Conservation (phyloP, 2,797 vertebrate genomes). For the Enteromius afrohamiltoni region DNA sequence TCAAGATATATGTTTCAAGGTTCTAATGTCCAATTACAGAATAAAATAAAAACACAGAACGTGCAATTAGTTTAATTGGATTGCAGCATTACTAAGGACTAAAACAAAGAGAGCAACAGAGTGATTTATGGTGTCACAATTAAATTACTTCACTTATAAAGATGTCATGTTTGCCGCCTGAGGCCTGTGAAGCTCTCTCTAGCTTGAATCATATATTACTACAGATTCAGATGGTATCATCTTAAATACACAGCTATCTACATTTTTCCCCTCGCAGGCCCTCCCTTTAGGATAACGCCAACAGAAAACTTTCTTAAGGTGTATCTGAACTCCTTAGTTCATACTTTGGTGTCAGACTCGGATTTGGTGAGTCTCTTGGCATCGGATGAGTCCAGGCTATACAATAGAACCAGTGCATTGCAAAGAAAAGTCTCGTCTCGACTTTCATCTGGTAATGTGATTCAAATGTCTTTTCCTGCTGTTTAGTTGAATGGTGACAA, state of each 20-base stretch:
- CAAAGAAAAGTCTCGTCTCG: not conserved
- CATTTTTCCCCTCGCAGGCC: not conserved
- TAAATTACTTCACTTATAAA: constrained; percentile 63
- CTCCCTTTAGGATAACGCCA: not conserved
- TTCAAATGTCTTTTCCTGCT: constrained; percentile 37
- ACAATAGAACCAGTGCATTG: not conserved
- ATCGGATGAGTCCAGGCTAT: not conserved
- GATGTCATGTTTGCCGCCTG: constrained; percentile 51
- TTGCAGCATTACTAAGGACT: constrained; percentile 64
- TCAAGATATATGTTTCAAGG: constrained; percentile 65
- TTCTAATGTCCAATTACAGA: constrained; percentile 65
- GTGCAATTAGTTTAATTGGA: constrained; percentile 67
- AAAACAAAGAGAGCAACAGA: constrained; percentile 63
- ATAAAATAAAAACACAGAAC: constrained; percentile 70
- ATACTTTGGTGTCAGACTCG: not conserved
- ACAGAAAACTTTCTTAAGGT: not conserved
- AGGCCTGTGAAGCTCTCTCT: constrained; percentile 57
- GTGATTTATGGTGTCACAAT: constrained; percentile 60
- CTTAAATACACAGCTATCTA: not conserved
- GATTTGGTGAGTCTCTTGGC: not conserved
- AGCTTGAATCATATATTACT: constrained; percentile 36
- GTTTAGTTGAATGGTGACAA: constrained; percentile 45
- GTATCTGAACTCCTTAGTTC: not conserved
- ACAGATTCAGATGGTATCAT: constrained; percentile 5
- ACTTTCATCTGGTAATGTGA: constrained; percentile 41